Evolutionary conservation across 2,113 vertebrate species (phyloP).

Genomic region (Vanacampus margaritifer): DNA sequence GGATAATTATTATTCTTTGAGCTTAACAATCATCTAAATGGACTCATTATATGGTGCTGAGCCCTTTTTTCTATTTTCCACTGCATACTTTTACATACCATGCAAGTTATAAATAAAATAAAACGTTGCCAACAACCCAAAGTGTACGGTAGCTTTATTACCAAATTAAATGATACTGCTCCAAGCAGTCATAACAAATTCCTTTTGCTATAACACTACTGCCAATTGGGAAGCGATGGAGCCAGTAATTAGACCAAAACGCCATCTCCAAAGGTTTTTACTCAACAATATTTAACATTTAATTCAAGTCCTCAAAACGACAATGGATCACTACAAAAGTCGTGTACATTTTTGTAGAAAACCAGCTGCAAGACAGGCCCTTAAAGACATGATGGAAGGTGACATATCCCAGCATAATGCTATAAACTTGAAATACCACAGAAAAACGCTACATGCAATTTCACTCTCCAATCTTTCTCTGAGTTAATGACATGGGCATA

Average conservation of each 20-base stretch:
- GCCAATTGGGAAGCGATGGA: conserved; percentile 50
- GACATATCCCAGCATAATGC: conserved; percentile 75
- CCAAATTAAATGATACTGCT: conserved; percentile 49
- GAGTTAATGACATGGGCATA: conserved; percentile 78
- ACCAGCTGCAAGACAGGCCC: conserved; percentile 48
- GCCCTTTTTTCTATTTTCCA: conserved; percentile 43
- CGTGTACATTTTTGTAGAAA: conserved; percentile 64
- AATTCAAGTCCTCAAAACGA: conserved; percentile 54
- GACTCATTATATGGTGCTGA: neutral
- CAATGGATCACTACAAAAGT: conserved; percentile 47
- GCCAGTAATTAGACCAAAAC: conserved; percentile 64
- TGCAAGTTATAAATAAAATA: conserved; percentile 56
- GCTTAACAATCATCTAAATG: too few relatives aligned
- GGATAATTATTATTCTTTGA: too few relatives aligned
- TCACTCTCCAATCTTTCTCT: conserved; percentile 64
- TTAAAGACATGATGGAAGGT: conserved; percentile 75
- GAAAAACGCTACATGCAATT: conserved; percentile 73
- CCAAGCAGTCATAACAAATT: conserved; percentile 53
- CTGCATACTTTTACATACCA: conserved; percentile 33
- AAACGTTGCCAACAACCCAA: conserved; percentile 26
- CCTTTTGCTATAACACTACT: conserved; percentile 54
- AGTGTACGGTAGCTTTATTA: conserved; percentile 34
- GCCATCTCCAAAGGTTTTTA: conserved; percentile 60
- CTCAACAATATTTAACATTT: conserved; percentile 67
- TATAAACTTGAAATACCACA: conserved; percentile 81